Evolutionary conservation across 2,888 invertebrate species (phyloP).

Genomic region (Amorpha juglandis): DNA sequence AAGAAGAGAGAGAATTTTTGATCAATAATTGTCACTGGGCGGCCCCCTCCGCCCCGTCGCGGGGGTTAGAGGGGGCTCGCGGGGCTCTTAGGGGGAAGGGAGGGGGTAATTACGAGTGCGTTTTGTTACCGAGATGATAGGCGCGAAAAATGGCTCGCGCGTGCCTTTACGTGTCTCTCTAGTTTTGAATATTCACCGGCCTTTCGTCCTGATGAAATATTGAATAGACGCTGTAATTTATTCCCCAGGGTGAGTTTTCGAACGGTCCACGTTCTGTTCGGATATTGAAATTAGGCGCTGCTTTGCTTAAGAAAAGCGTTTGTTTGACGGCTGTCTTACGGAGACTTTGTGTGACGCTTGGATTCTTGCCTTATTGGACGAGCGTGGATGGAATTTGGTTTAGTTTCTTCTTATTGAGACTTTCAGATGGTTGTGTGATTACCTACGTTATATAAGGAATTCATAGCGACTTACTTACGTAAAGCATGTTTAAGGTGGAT

Average conservation of each 20-base stretch:
- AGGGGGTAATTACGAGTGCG: constrained; percentile 84
- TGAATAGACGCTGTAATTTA: constrained; percentile 83
- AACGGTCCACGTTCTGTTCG: constrained; percentile 77
- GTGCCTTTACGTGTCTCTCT: constrained; percentile 84
- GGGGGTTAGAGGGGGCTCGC: constrained; percentile 44
- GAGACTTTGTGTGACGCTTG: constrained; percentile 40
- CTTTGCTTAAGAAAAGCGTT: constrained; percentile 80
- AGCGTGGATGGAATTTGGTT: neutral
- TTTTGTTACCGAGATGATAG: constrained; percentile 85
- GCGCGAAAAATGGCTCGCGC: constrained; percentile 85
- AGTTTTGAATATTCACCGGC: constrained; percentile 84
- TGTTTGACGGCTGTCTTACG: constrained; percentile 72
- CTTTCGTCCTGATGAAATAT: constrained; percentile 83
- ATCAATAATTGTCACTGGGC: constrained; percentile 88
- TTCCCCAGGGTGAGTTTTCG: constrained; percentile 79
- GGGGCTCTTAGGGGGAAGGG: constrained; percentile 52
- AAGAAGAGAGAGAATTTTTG: constrained; percentile 87
- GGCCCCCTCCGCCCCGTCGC: constrained; percentile 63
- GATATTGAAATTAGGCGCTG: constrained; percentile 84
- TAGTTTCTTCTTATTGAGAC: neutral
- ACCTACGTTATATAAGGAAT: too few species aligned
- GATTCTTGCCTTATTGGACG: constrained; percentile 23
- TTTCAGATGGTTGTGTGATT: neutral
- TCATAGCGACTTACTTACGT: too few species aligned
- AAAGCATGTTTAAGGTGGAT: too few species aligned